Evolutionary conservation across 2,888 invertebrate genomes (phyloP).

Genomic region (Dinocampus coccinellae): DNA sequence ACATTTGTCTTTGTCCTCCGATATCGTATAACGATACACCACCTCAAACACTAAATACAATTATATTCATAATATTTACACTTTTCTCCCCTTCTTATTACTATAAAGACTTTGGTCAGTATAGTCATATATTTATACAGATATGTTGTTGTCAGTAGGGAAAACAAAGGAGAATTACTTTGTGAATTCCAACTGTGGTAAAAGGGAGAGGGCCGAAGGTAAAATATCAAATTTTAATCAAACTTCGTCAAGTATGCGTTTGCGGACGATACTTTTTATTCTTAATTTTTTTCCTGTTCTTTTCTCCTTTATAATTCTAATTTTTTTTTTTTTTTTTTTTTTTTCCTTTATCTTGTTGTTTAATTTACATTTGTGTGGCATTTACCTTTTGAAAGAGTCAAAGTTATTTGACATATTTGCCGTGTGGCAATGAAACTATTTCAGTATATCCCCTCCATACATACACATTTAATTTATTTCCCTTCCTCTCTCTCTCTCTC

Average conservation of each 20-base stretch:
- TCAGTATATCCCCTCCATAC: constrained; percentile 50
- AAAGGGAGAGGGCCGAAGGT: constrained; percentile 8
- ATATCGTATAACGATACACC: no score
- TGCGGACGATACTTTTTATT: constrained; percentile 21
- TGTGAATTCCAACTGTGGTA: constrained; percentile 14
- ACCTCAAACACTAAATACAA: no score
- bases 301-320: not conserved
- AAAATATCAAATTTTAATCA: constrained; percentile 52
- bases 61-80: no score
- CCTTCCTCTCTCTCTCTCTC: not conserved
- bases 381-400: constrained; percentile 31
- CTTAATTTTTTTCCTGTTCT: constrained; percentile 22
- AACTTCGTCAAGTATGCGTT: constrained; percentile 41
- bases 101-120: no score
- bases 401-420: constrained; percentile 57
- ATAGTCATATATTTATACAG: not conserved
- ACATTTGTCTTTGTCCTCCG: no score
- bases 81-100: no score
- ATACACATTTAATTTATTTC: not conserved
- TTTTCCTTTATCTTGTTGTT: no score
- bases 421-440: constrained; percentile 41
- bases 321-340: no score
- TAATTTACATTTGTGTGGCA: not conserved
- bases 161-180: constrained; percentile 27
- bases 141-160: not conserved